Percentiles rank a stretch among this genome's conserved stretches.
These are phyloP conservation scores for Montifringilla adamsi DNA, from an alignment of 2,113 vertebrate genomes.

Conservation along the genomic window DNA sequence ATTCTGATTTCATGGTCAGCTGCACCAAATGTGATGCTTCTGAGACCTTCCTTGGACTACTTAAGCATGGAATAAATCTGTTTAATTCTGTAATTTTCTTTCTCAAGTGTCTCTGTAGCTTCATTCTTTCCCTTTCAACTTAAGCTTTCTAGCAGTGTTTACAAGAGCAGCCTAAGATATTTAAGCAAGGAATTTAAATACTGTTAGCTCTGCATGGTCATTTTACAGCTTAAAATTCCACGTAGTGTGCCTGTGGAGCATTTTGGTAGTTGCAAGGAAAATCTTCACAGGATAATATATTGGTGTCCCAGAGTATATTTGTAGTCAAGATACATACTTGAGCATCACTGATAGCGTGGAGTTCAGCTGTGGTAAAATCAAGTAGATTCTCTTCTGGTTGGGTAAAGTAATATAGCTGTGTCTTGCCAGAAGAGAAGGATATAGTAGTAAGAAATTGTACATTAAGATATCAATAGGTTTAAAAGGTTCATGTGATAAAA, in stretches of 20 bases:
- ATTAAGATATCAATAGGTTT: not conserved
- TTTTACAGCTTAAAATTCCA: not conserved
- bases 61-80: not conserved
- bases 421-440: not conserved
- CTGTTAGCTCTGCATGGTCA: not conserved
- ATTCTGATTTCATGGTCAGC: not conserved
- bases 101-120: not conserved
- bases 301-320: not conserved
- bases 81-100: not conserved
- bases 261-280: not conserved
- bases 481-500: not conserved
- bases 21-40: not conserved
- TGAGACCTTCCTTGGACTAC: not conserved
- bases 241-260: not conserved
- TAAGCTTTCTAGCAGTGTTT: not conserved
- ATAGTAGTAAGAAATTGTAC: not conserved
- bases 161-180: not conserved
- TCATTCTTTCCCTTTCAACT: not conserved
- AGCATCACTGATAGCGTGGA: not conserved
- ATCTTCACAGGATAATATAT: not conserved
- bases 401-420: not conserved
- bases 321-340: not conserved
- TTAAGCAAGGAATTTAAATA: not conserved
- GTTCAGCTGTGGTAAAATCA: not conserved
- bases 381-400: not conserved